These are phyloP conservation scores for Mechanitis messenoides DNA, from an alignment of 2,888 invertebrate genomes.

Conservation along the genomic window DNA sequence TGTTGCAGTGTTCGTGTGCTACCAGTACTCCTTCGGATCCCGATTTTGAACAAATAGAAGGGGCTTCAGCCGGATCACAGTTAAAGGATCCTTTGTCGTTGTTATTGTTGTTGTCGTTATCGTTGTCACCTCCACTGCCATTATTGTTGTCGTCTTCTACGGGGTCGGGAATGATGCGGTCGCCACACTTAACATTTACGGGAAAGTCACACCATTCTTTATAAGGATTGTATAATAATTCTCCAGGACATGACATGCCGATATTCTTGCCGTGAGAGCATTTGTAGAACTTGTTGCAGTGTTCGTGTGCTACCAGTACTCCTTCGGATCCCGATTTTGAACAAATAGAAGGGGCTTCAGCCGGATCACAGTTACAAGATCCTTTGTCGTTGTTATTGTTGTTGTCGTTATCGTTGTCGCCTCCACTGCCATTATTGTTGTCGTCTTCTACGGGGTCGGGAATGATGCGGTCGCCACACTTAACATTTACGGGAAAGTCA, in stretches of 20 bases:
- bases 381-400: background rate
- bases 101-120: background rate
- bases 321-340: constrained; percentile 33
- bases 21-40: constrained; percentile 31
- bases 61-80: constrained; percentile 1
- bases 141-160: constrained; percentile 15
- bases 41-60: constrained; percentile 34
- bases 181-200: constrained; percentile 37
- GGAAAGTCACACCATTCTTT: constrained; percentile 39
- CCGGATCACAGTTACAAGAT: constrained; percentile 29
- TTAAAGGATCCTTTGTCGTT: constrained; percentile 31
- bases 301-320: constrained; percentile 37
- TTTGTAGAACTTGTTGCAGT: constrained; percentile 39
- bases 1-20: constrained; percentile 37
- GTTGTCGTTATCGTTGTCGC: constrained; percentile 8
- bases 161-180: constrained; percentile 32
- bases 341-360: constrained; percentile 35
- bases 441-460: constrained; percentile 23
- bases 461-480: constrained; percentile 36
- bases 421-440: constrained; percentile 2
- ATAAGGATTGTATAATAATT: constrained; percentile 36
- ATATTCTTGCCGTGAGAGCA: constrained; percentile 30
- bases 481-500: constrained; percentile 39
- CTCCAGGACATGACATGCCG: constrained; percentile 29
- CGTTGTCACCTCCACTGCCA: background rate